Conservation (phyloP, 2,888 invertebrate species). For the Eristalinus aeneus region DNA sequence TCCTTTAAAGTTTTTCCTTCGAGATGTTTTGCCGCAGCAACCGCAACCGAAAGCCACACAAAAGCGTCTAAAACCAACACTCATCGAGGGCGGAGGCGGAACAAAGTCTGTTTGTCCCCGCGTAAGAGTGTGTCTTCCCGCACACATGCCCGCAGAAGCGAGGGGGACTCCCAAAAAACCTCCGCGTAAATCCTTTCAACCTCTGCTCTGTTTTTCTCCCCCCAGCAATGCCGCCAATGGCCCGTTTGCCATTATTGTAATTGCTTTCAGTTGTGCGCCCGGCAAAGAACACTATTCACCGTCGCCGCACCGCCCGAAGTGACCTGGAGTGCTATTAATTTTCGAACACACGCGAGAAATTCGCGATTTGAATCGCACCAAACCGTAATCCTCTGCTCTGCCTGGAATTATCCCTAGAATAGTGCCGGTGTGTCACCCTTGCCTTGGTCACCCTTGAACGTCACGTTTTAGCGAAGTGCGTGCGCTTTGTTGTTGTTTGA, state of each 20-base stretch:
- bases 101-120: slow-evolving; percentile 9
- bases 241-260: slow-evolving; percentile 62
- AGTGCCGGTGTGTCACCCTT: not conserved
- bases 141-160: not conserved
- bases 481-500: slow-evolving; percentile 11
- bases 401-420: slow-evolving; percentile 20
- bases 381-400: slow-evolving; percentile 34
- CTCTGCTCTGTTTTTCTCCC: slow-evolving; percentile 55
- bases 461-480: slow-evolving; percentile 40
- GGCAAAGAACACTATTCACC: slow-evolving; percentile 34
- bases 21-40: slow-evolving; percentile 22
- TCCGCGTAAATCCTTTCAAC: slow-evolving; percentile 63
- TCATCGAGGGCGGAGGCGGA: not conserved
- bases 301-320: not conserved
- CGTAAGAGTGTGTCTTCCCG: not conserved
- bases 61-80: not conserved
- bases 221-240: slow-evolving; percentile 28
- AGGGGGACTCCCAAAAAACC: slow-evolving; percentile 46
- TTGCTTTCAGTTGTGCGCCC: slow-evolving; percentile 58
- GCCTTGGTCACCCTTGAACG: not conserved
- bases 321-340: slow-evolving; percentile 55
- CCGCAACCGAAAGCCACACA: slow-evolving; percentile 11
- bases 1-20: slow-evolving; percentile 10
- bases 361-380: slow-evolving; percentile 56
- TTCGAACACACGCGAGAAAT: slow-evolving; percentile 53